Conservation (phyloP, 2,113 vertebrate genomes). For the Hydropotes inermis region DNA sequence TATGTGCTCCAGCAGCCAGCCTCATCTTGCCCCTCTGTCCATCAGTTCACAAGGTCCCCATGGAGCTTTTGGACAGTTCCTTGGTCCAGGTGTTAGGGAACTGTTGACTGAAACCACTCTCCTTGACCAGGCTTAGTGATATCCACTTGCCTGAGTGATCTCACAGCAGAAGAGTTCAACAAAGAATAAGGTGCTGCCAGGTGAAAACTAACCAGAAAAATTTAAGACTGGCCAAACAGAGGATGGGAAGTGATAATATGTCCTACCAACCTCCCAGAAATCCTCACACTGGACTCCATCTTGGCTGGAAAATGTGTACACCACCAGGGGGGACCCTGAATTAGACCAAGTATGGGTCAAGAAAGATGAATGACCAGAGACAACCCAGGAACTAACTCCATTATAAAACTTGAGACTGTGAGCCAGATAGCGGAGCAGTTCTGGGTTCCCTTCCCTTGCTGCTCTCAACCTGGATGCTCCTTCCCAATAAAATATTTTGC, state of each 20-base stretch:
- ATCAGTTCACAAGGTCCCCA: neutral
- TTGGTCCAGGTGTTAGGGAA: neutral
- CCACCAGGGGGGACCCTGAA: neutral
- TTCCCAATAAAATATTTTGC: neutral
- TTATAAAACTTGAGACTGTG: neutral
- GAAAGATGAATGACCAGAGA: neutral
- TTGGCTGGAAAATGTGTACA: neutral
- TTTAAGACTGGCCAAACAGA: neutral
- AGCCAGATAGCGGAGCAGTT: neutral
- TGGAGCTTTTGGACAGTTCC: neutral
- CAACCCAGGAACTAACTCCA: accelerated
- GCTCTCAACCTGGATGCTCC: neutral
- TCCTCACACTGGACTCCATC: neutral
- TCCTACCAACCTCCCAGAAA: neutral
- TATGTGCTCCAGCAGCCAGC: neutral
- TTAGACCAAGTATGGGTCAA: neutral
- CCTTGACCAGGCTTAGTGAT: neutral
- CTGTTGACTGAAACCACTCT: neutral
- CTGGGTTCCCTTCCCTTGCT: neutral
- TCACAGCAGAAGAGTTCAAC: neutral
- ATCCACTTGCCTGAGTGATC: neutral
- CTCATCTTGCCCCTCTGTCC: neutral
- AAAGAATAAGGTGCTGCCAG: neutral
- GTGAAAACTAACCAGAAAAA: neutral
- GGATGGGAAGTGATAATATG: neutral